Base-by-base conservation (phyloP, 1,140 invertebrate species). In the Drosophila bocki region DNA sequence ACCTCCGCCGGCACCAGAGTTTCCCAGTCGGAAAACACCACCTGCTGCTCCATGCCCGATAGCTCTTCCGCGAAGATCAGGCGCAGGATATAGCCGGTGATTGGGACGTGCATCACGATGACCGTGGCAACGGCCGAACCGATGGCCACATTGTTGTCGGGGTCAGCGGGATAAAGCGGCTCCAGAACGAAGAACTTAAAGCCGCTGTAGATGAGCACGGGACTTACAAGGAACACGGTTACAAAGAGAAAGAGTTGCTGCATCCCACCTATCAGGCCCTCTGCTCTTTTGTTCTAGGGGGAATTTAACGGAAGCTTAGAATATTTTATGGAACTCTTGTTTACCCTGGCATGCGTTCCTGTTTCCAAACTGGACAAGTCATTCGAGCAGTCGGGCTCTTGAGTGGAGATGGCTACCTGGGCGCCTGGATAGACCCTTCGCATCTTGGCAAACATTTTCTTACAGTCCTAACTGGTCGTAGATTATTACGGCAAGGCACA, bases 121-220 rank as follows among this genome's bases (percentile, higher is more conserved):
- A 78, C 67, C 0, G 75, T 78, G 45, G 58, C 75, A 15, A 78
- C 22, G 3, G 51, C 58, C 5, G 76, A 63, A 6, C 76, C 76
- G 6, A 78, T 78, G 6, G 50, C 22, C n/a, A 54, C 65, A 54
- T 78, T 71, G 8, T 44, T 9, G 15, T 71, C 54, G 4, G 39
- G 54, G 7, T n/a, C 54, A 9, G 17, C 50, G 1, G 53, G 19
- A 56, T 42, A 42, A 1, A 56, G 37, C 0, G 42, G 35, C 7
- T 51, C 19, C 29, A 71, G 11, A 1, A 78, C 9, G 0, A 47
- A 42, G 19, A 71, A 53, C 59, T 78, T 71, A 4, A 78, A 56
- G 4, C 15, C 35, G 32, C 35, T 29, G 29, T 63, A 78, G 13
- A 71, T 60, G 0, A 71, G 13, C 1, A 78, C 22, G 13, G 76